These are phyloP conservation scores for Paracanthobrama guichenoti DNA, from an alignment of 2,113 vertebrate species.

Conservation along the genomic window DNA sequence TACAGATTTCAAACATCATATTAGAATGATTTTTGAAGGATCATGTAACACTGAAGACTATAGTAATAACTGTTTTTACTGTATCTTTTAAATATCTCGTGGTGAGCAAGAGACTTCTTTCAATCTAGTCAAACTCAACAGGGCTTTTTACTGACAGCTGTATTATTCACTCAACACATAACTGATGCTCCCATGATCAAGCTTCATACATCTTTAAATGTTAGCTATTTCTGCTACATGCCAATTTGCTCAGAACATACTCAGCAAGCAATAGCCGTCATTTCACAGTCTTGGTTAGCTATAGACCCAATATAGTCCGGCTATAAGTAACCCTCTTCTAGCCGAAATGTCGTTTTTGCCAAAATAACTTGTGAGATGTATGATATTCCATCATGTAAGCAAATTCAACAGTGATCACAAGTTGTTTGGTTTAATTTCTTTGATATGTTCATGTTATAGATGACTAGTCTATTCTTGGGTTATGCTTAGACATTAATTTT, in stretches of 20 bases:
- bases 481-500: too few species aligned
- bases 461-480: too few species aligned
- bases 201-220: neutral
- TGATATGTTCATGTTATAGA: too few species aligned
- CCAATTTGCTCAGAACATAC: neutral
- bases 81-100: neutral
- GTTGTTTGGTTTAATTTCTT: too few species aligned
- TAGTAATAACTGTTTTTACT: neutral
- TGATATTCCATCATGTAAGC: too few species aligned
- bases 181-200: neutral
- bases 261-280: too few species aligned
- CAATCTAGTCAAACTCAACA: neutral
- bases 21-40: neutral
- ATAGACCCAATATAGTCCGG: too few species aligned
- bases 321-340: too few species aligned
- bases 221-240: neutral
- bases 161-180: neutral
- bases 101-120: neutral
- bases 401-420: too few species aligned
- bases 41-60: neutral
- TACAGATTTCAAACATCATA: neutral
- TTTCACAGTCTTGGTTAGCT: too few species aligned
- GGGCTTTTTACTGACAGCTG: neutral
- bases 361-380: too few species aligned
- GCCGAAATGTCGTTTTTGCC: too few species aligned